These are phyloP conservation scores for Smutsia temminckii DNA, from an alignment of 2,797 vertebrate species.

Conservation along the genomic window DNA sequence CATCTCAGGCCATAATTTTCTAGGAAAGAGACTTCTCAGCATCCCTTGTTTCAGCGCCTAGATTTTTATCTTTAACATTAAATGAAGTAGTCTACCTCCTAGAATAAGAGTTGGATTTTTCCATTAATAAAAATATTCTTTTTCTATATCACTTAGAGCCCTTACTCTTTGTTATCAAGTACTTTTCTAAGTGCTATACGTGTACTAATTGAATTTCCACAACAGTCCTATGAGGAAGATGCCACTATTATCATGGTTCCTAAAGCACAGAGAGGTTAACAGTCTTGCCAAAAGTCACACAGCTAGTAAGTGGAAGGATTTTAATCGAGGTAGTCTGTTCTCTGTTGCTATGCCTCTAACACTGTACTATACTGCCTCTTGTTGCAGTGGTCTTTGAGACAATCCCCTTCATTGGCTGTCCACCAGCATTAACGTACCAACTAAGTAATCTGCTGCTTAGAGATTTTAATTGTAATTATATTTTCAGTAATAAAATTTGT, in stretches of 20 bases:
- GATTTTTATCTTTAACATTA: conserved; percentile 13
- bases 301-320: neutral
- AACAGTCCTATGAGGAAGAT: neutral
- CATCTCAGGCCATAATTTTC: neutral
- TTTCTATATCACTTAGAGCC: neutral
- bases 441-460: neutral
- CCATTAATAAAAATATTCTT: neutral
- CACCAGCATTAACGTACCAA: neutral
- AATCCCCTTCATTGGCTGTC: neutral
- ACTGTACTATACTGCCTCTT: neutral
- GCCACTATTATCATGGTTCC: neutral
- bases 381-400: neutral
- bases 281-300: conserved; percentile 26
- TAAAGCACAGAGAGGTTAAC: conserved; percentile 21
- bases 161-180: neutral
- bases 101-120: conserved; percentile 11
- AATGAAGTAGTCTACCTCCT: neutral
- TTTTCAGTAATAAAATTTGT: conserved; percentile 13
- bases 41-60: neutral
- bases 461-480: conserved; percentile 42
- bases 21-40: neutral
- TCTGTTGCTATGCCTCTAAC: neutral
- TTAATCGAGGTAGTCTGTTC: neutral
- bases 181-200: conserved; percentile 16
- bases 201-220: conserved; percentile 8